A percentile compares a stretch with the other conserved stretches of the same genome.
phyloP scores from a whole-genome alignment of 2,888 invertebrate species.

The Aleiodes testaceus region DNA sequence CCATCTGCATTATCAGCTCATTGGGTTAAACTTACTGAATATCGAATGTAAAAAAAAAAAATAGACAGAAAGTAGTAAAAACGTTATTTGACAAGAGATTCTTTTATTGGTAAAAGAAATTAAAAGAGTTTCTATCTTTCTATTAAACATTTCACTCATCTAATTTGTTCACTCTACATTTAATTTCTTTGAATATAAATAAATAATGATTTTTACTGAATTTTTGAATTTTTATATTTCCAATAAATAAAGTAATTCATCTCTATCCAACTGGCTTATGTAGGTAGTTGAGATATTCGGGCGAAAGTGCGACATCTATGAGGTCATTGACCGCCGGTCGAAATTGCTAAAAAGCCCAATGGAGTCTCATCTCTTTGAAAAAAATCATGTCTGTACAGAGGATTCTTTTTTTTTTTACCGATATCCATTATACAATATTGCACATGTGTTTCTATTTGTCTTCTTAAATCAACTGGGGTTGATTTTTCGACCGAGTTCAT shows the following conservation, averaged over 20 bases:
- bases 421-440: slow-evolving; percentile 18
- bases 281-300: slow-evolving; percentile 28
- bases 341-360: slow-evolving; percentile 39
- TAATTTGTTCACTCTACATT: too few species aligned
- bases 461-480: background rate
- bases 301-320: slow-evolving; percentile 42
- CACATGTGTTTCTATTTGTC: background rate
- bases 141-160: too few species aligned
- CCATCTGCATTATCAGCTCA: background rate
- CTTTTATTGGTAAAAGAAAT: too few species aligned
- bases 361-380: slow-evolving; percentile 2
- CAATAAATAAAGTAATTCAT: background rate
- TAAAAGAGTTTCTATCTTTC: too few species aligned
- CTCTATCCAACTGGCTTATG: slow-evolving; percentile 3
- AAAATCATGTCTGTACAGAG: too few species aligned
- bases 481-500: slow-evolving; percentile 17
- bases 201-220: too few species aligned
- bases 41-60: too few species aligned
- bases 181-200: too few species aligned
- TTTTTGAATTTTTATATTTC: too few species aligned
- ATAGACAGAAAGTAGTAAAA: too few species aligned
- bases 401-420: slow-evolving; percentile 7
- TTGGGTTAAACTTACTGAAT: too few species aligned
- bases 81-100: too few species aligned
- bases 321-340: slow-evolving; percentile 39